Evolutionary conservation across 2,113 vertebrate species (phyloP), one percentile per base, ranked within the genome.

Genomic region (Coregonus clupeaformis): DNA sequence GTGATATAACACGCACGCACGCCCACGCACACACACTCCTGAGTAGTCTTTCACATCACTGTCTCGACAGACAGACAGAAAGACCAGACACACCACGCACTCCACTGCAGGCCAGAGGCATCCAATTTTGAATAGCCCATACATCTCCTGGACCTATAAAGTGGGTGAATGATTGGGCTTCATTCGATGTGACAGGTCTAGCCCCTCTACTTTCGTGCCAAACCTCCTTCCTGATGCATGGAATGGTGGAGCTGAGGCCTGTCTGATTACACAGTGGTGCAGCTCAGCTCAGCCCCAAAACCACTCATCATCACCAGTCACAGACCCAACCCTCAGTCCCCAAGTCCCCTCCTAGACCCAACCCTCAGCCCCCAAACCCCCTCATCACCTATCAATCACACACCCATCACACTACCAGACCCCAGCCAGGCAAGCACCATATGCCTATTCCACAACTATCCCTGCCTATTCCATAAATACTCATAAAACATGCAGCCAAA

Each of bases 381-480:
- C 22, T 24, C 27, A 29, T 66, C 45, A 70, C 22, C 49, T 76
- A 42, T 7, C 68, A 71, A 75, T 20, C 47, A 36, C 5, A 68
- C 65, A 64, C 30, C 63, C 47, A 76, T 45, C 69, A 71, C 52
- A 79, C 69, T 70, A 63, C 69, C 64, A 57, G 25, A 59, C 16
- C 63, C 24, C 49, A 64, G 32, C 3, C 30, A 72, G 49, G 68
- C 75, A 82, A 76, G 72, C 47, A 80, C 68, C 75, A 73, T 18
- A 18, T 14, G 16, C 16, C 49, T 52, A 18, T 49, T 49, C 47
- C 47, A 49, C 47, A 49, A 63, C 81, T 65, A 30, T 78, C 72
- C 74, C 86, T 89, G 86, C 86, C 77, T 87, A 88, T 89, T 89
- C 80, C 84, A 88, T 87, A 90, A 90, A 91, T 81, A 85, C 83